Evolutionary conservation across 2,888 invertebrate species (phyloP), one percentile per base, ranked within the genome.

Genomic region (Emesis russula): DNA sequence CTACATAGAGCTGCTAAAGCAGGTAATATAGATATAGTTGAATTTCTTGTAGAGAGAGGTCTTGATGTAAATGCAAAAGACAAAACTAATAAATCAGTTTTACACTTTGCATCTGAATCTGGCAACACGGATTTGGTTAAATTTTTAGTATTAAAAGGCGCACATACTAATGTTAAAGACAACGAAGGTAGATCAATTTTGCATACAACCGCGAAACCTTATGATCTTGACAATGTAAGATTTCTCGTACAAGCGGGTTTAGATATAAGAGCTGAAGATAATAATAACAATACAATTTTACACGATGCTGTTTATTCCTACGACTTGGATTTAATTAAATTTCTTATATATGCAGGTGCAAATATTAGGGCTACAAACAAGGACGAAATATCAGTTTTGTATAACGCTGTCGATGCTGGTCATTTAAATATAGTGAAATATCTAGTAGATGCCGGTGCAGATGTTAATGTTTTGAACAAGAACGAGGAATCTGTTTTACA

Each of bases 381-480:
- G 94, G 78, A 94, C 95, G 95, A 90, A 86, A 84, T 90, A 86
- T 86, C 84, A 48, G 76, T 58, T 63, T 74, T 58, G n/a, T n/a
- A 53, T 95, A 95, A 91, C 85, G 85, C 90, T 44, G 44, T 44
- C 13, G 13, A 44, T 44, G 44, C 44, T 44, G 13, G 44, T 44
- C 11, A 44, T 13, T 44, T 44, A 3, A 44, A 44, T 44, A 44
- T 44, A 11, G 44, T 44, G 13, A 44, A 44, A 44, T 44, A 3
- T 44, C 44, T 44, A 13, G 13, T 44, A 44, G 44, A 44, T 13
- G 13, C 44, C 13, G 44, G 44, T 44, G 44, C 44, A 44, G 13
- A 44, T 13, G 44, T 44, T 11, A 44, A 44, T 3, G 44, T 44
- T 44, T 44, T 44, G 11, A 44, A 44, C 11, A 44, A 44, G 13